phyloP scores from a whole-genome alignment of 2,797 vertebrate genomes.

The Danionella dracula region DNA sequence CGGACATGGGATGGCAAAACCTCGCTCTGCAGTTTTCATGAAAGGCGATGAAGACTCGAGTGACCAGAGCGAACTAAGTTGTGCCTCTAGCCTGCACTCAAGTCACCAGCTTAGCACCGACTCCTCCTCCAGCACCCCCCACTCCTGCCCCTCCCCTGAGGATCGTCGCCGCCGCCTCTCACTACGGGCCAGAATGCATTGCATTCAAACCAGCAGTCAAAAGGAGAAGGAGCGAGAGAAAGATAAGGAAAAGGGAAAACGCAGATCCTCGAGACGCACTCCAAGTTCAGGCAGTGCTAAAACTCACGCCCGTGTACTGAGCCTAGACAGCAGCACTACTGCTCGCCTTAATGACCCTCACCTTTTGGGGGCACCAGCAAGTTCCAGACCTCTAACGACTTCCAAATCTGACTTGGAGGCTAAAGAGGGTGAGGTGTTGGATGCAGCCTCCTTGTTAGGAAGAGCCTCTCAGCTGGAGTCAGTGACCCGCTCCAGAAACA shows the following conservation, averaged over 20 bases:
- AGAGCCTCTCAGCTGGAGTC: constrained; percentile 96
- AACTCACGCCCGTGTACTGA: constrained; percentile 89
- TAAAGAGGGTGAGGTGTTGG: constrained; percentile 98
- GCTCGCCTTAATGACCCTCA: constrained; percentile 89
- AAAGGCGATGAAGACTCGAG: constrained; percentile 88
- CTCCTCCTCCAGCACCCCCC: constrained; percentile 90
- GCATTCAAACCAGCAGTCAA: constrained; percentile 59
- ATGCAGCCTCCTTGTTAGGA: constrained; percentile 90
- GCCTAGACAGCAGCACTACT: constrained; percentile 89
- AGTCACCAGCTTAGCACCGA: constrained; percentile 88
- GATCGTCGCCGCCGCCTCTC: constrained; percentile 79
- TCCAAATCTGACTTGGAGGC: constrained; percentile 98
- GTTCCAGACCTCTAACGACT: constrained; percentile 87
- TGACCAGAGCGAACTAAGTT: constrained; percentile 95
- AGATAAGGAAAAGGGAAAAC: constrained; percentile 65
- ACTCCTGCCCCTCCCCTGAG: constrained; percentile 83
- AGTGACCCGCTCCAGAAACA: constrained; percentile 95
- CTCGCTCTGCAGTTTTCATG: constrained; percentile 82
- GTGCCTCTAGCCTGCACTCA: constrained; percentile 89
- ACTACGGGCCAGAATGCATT: constrained; percentile 72
- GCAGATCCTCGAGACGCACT: constrained; percentile 79
- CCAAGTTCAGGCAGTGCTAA: constrained; percentile 86
- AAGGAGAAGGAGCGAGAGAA: constrained; percentile 41
- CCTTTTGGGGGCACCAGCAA: constrained; percentile 82
- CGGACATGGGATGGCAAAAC: constrained; percentile 82